These are phyloP conservation scores for Nerophis ophidion DNA, from an alignment of 2,113 vertebrate genomes.

Conservation along the genomic window DNA sequence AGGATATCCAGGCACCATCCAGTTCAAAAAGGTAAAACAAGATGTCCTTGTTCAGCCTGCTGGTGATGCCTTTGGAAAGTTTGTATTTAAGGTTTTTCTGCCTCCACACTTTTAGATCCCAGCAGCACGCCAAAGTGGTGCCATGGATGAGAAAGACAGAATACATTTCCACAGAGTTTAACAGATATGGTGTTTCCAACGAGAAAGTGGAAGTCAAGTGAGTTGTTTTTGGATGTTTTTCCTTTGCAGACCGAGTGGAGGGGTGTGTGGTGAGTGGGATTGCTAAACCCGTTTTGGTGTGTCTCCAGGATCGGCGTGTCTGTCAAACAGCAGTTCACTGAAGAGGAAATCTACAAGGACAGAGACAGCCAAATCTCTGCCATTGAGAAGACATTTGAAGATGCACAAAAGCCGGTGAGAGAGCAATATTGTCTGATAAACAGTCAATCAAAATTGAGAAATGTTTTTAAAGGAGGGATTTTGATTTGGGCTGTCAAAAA, in stretches of 20 bases:
- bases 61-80: background rate
- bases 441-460: no score
- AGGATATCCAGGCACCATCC: conserved; percentile 88
- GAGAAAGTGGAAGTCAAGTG: conserved; percentile 97
- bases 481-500: no score
- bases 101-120: conserved; percentile 64
- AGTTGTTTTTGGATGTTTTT: conserved; percentile 4
- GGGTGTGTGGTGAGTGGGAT: background rate
- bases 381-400: conserved; percentile 94
- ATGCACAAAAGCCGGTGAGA: conserved; percentile 85
- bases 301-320: conserved; percentile 84
- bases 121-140: conserved; percentile 92
- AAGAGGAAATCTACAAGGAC: conserved; percentile 96
- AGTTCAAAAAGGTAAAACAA: conserved; percentile 83
- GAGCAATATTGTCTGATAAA: no score
- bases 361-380: conserved; percentile 91
- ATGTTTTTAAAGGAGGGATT: no score
- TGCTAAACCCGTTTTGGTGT: conserved; percentile 1
- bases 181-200: conserved; percentile 89
- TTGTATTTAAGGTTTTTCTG: background rate
- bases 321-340: conserved; percentile 94
- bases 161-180: conserved; percentile 94
- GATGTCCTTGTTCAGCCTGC: background rate
- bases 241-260: background rate
- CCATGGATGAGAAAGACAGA: conserved; percentile 96